A percentile compares a stretch with the other conserved stretches of the same genome.
Evolutionary conservation across 2,797 vertebrate species (phyloP).

Genomic region (Galago senegalensis): DNA sequence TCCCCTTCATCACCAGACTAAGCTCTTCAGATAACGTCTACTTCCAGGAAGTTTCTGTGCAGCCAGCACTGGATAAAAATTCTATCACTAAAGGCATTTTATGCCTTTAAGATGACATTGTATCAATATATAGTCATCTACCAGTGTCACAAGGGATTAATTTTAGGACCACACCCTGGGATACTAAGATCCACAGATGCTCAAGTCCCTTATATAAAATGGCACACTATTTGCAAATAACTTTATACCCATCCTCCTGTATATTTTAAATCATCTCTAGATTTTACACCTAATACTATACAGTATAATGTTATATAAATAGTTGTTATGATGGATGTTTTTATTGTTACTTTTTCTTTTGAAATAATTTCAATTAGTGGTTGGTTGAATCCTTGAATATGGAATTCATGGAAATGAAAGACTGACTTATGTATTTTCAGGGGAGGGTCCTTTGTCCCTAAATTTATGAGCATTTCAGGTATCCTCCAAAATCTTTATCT

Average conservation of each 20-base stretch:
- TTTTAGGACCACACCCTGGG: background rate
- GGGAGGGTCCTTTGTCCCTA: conserved; percentile 39
- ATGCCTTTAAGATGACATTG: conserved; percentile 57
- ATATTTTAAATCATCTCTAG: background rate
- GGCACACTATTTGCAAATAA: background rate
- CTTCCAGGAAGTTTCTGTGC: conserved; percentile 50
- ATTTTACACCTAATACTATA: background rate
- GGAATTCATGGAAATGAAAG: background rate
- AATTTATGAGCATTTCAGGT: background rate
- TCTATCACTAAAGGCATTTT: background rate
- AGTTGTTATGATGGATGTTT: background rate
- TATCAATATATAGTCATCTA: background rate
- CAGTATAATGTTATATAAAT: background rate
- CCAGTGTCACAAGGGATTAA: background rate
- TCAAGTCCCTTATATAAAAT: background rate
- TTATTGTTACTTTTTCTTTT: background rate
- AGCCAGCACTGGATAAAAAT: conserved; percentile 48
- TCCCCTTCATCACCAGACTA: conserved; percentile 78
- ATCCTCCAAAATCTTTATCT: background rate
- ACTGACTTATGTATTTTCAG: background rate
- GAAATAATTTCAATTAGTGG: background rate
- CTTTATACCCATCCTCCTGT: no score
- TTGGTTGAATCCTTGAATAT: background rate
- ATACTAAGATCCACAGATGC: background rate
- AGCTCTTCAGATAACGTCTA: conserved; percentile 69